Percentiles rank a stretch among this genome's conserved stretches.
Conservation (phyloP, 2,797 vertebrate species). For the Hybognathus amarus region DNA sequence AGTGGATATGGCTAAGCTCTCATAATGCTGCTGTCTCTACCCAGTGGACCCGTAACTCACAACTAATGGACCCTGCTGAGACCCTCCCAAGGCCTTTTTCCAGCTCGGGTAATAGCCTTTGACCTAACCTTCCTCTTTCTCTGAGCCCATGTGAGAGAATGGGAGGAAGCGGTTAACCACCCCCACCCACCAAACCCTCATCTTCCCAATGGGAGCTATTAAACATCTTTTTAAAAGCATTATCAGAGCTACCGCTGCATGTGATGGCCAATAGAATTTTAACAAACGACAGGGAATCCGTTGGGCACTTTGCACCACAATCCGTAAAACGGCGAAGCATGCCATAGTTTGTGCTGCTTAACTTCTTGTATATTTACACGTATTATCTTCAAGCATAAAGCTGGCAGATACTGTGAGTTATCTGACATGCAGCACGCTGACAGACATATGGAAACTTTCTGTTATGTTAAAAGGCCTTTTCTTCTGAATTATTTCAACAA, state of each 20-base stretch:
- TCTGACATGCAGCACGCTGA: constrained; percentile 13
- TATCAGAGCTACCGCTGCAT: neutral
- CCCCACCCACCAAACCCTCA: neutral
- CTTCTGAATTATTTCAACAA: constrained; percentile 39
- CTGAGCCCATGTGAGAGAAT: constrained; percentile 1
- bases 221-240: neutral
- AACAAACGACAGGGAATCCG: neutral
- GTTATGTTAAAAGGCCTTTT: constrained; percentile 22
- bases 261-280: neutral
- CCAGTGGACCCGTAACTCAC: constrained; percentile 28
- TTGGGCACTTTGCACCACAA: neutral
- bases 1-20: constrained; percentile 34
- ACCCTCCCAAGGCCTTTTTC: constrained; percentile 24
- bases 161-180: neutral
- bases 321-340: neutral
- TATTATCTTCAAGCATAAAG: constrained; percentile 4
- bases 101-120: constrained; percentile 48
- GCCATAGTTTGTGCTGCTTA: neutral
- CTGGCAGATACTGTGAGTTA: constrained; percentile 21
- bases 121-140: constrained; percentile 42
- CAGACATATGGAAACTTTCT: constrained; percentile 42
- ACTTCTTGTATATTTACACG: neutral
- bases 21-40: constrained; percentile 43
- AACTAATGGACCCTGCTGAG: constrained; percentile 45
- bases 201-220: constrained; percentile 41